Evolutionary conservation across 2,113 vertebrate genomes (phyloP), one percentile per base, ranked within the genome.

Genomic region (Geococcyx californianus): DNA sequence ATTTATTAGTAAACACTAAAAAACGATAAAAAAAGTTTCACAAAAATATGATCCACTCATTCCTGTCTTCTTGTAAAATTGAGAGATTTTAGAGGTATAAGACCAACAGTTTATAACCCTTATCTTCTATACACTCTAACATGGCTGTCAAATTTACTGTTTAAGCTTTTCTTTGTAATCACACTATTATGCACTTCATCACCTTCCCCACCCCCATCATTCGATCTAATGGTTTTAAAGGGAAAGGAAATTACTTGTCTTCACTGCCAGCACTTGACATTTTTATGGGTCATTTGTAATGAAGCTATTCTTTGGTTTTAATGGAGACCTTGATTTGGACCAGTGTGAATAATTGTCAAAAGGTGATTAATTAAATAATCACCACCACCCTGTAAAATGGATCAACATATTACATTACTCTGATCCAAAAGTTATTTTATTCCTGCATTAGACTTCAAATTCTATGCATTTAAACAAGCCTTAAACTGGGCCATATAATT

Each of bases 301-400:
- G 98, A 98, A 98, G 97, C 98, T 97, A 98, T 98, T 98, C 98
- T 98, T 98, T 0, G 96, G 91, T 97, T 98, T 98, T 98, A 98
- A 98, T 98, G 97, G 97, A 98, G 98, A 98, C 98, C 98, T 98
- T 98, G 98, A 98, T 98, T 98, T 97, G 97, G 97, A 97, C 96
- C 93, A 95, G 96, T 97, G 98, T 98, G 98, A 98, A 97, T 98
- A 98, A 98, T 98, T 98, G 97, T 98, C 98, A 98, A 97, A 97
- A 97, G 97, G 98, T 98, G 98, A 98, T 98, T 98, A 98, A 98
- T 98, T 98, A 98, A 98, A 98, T 98, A 98, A 97, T 98, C 98
- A 98, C 98, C 97, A 87, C 95, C 95, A 89, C 93, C 96, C 97
- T 96, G 97, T 98, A 98, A 98, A 98, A 98, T 97, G 97, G 97